Evolutionary conservation across 2,113 vertebrate genomes (phyloP), one percentile per base, ranked within the genome.

Genomic region (Rhea pennata): DNA sequence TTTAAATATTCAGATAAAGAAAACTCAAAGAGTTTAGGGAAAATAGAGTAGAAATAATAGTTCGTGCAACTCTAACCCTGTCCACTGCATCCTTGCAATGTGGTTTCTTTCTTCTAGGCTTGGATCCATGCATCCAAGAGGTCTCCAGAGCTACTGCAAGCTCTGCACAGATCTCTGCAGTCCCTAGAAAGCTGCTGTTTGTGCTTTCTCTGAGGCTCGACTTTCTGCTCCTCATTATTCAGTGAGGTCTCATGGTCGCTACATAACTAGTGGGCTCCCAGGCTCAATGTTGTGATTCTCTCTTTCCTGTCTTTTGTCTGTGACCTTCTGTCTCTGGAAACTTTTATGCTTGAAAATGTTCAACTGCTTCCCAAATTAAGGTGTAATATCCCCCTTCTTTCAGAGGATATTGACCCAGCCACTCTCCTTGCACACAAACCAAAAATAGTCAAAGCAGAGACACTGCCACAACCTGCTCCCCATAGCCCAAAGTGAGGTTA

Each of bases 101-200:
- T 27, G 16, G 0, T 74, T 89, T 87, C 21, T 70, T 5, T 89
- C 93, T 81, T 84, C 27, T 24, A 12, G 15, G 33, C 20, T 64
- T 59, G n/a, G 20, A 69, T 83, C 17, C 5, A 65, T 53, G 17
- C 9, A 65, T 2, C 6, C 84, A 31, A n/a, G 48, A 53, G 36
- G 14, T 53, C 0, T 0, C n/a, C 14, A 54, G 36, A 78, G 29
- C 19, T 24, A 10, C 33, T 0, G 0, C 14, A 87, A 64, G 46
- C 8, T 72, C 51, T 85, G 26, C 16, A 58, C 11, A 74, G 15
- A 73, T 4, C 4, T 40, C 14, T 5, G 5, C 33, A 2, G 74
- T 53, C 12, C 10, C 7, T 48, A 31, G 27, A 84, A 81, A 53
- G 0, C 21, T 81, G 50, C 21, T 89, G 12, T 50, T 90, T 44